Evolutionary conservation across 1,140 invertebrate species (phyloP).

Genomic region (Hycleus cichorii): DNA sequence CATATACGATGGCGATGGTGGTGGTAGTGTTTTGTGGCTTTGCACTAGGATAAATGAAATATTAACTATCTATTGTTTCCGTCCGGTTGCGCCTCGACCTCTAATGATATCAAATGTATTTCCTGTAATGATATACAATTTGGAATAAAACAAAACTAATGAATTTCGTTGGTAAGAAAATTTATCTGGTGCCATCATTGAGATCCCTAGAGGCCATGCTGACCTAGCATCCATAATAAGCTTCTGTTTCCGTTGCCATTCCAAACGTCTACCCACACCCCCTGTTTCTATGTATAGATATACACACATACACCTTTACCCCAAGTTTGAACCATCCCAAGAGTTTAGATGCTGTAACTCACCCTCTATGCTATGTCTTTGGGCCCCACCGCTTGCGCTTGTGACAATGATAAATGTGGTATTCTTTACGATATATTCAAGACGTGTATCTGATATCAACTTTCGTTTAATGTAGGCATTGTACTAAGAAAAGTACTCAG

Average conservation of each 20-base stretch:
- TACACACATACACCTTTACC: constrained; percentile 17
- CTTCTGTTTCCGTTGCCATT: constrained; percentile 20
- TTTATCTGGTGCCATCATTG: no score
- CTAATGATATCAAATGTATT: neutral
- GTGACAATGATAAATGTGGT: constrained; percentile 25
- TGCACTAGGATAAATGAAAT: constrained; percentile 6
- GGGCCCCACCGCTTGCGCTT: constrained; percentile 15
- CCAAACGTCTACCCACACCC: constrained; percentile 9
- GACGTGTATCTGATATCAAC: constrained; percentile 22
- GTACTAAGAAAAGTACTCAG: constrained; percentile 1
- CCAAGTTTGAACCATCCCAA: constrained; percentile 20
- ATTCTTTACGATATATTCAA: constrained; percentile 27
- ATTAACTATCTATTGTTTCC: constrained; percentile 15
- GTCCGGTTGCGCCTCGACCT: constrained; percentile 9
- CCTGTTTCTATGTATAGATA: neutral
- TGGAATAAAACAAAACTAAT: no score
- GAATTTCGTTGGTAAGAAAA: no score
- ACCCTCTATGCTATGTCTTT: constrained; percentile 13
- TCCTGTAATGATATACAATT: no score
- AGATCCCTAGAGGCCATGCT: constrained; percentile 21
- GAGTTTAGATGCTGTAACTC: constrained; percentile 23
- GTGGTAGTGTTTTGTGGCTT: neutral
- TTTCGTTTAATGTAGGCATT: constrained; percentile 7
- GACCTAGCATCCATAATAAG: constrained; percentile 34
- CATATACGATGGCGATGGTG: neutral